Evolutionary conservation across 2,113 vertebrate genomes (phyloP).

Genomic region (Spea bombifrons): DNA sequence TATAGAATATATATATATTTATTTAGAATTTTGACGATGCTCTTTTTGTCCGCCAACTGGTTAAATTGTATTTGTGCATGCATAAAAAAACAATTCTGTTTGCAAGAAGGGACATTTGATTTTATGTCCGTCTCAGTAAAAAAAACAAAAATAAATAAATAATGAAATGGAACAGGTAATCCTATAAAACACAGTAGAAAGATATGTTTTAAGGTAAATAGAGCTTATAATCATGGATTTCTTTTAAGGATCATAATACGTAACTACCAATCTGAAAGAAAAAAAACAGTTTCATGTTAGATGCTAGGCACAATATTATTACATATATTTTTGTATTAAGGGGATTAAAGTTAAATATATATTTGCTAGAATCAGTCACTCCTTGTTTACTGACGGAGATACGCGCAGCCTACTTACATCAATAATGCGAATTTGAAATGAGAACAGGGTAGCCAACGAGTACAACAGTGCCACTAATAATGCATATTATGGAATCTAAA

Average conservation of each 20-base stretch:
- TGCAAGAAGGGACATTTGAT: too few species aligned
- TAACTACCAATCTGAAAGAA: neutral
- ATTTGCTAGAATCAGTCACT: constrained; percentile 7
- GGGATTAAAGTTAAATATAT: constrained; percentile 11
- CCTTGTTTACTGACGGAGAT: constrained; percentile 19
- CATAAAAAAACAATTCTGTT: too few species aligned
- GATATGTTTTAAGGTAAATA: neutral
- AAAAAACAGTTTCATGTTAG: constrained; percentile 3
- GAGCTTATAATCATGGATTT: neutral
- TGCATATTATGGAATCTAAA: constrained; percentile 41
- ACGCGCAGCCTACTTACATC: neutral
- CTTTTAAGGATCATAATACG: neutral
- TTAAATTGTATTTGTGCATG: too few species aligned
- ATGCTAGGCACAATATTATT: constrained; percentile 19
- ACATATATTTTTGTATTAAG: constrained; percentile 14
- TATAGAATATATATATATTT: too few species aligned
- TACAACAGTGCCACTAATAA: constrained; percentile 11
- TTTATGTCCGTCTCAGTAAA: too few species aligned
- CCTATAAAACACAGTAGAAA: too few species aligned
- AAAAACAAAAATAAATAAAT: too few species aligned
- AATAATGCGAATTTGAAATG: constrained; percentile 9
- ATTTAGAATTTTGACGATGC: too few species aligned
- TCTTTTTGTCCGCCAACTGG: too few species aligned
- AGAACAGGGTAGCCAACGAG: constrained; percentile 8
- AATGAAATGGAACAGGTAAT: too few species aligned